These are phyloP conservation scores for Nipponia nippon DNA, from an alignment of 2,113 vertebrate genomes.

Conservation along the genomic window DNA sequence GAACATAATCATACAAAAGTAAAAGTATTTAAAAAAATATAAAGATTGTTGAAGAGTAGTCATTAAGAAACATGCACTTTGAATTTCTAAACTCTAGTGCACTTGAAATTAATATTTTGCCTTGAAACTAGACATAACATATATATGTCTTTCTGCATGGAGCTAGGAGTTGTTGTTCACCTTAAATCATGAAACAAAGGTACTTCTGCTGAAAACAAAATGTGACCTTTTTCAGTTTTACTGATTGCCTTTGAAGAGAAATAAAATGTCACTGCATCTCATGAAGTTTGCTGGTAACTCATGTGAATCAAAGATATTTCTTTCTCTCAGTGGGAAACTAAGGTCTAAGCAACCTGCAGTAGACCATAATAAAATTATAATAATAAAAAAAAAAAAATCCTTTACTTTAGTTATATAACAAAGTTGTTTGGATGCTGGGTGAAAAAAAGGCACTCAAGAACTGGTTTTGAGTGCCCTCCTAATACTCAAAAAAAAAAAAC, in stretches of 20 bases:
- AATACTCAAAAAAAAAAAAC: not conserved
- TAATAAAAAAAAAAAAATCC: not conserved
- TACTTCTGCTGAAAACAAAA: not conserved
- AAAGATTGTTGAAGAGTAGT: not conserved
- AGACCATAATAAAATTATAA: not conserved
- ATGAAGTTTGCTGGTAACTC: not conserved
- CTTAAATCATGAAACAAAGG: not conserved
- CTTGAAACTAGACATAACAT: not conserved
- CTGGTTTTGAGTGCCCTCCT: not conserved
- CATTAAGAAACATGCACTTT: not conserved
- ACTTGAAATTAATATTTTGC: not conserved
- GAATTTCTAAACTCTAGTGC: not conserved
- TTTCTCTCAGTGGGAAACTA: not conserved
- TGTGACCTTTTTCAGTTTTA: slow-evolving; percentile 21
- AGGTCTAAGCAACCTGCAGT: not conserved
- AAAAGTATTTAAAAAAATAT: not conserved
- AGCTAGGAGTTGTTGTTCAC: not conserved
- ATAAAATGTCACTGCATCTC: not conserved
- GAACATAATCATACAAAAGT: not conserved
- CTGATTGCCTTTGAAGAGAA: not conserved
- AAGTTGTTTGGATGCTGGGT: not conserved
- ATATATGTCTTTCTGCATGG: not conserved
- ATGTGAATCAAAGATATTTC: not conserved
- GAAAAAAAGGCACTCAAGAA: not conserved
- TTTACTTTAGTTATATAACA: not conserved